Evolutionary conservation across 1,140 invertebrate species (phyloP).

Genomic region (Drosophila baimaii): DNA sequence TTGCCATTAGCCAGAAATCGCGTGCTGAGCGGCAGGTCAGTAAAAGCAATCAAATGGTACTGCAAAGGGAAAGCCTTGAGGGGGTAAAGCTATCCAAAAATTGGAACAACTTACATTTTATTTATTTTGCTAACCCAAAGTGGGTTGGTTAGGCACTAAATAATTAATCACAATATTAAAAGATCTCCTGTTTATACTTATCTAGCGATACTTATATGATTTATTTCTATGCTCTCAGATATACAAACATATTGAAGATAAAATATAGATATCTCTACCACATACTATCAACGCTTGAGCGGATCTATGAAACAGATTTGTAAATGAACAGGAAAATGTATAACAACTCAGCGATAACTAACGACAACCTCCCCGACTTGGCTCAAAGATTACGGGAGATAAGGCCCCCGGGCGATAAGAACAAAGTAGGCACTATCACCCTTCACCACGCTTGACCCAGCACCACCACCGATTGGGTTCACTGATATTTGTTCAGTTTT

Average conservation of each 20-base stretch:
- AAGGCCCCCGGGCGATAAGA: slow-evolving; percentile 28
- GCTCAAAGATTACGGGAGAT: slow-evolving; percentile 21
- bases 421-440: neutral
- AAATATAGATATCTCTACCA: neutral
- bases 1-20: slow-evolving; percentile 27
- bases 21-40: slow-evolving; percentile 14
- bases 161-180: neutral
- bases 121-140: neutral
- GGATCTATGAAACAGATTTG: neutral
- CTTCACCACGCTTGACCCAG: neutral
- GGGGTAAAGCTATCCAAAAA: neutral
- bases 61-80: neutral
- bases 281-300: neutral
- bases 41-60: slow-evolving; percentile 7
- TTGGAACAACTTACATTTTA: neutral
- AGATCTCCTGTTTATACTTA: neutral
- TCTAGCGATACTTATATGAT: neutral
- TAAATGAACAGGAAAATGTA: neutral
- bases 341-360: slow-evolving; percentile 8
- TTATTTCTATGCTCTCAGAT: neutral
- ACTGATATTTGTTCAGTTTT: slow-evolving; percentile 15
- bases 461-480: neutral
- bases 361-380: neutral
- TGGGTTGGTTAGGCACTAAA: too few relatives aligned
- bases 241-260: neutral